Evolutionary conservation across 1,140 invertebrate species (phyloP).

Genomic region (Arion vulgaris): DNA sequence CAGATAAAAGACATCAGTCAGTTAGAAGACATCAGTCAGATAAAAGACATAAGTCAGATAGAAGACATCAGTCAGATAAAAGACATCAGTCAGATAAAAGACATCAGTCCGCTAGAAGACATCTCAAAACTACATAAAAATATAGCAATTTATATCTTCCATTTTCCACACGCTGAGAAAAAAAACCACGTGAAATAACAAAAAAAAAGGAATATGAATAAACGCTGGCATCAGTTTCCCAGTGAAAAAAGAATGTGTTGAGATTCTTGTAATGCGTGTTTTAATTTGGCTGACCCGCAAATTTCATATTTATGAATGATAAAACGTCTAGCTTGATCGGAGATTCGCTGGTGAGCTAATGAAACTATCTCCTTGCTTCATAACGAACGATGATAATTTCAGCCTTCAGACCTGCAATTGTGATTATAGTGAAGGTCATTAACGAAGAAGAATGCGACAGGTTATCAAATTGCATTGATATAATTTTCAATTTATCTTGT

Average conservation of each 20-base stretch:
- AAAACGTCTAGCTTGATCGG: neutral
- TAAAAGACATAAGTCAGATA: too few relatives aligned
- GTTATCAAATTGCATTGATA: neutral
- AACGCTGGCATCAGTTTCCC: too few relatives aligned
- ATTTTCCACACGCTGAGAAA: too few relatives aligned
- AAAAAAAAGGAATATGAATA: too few relatives aligned
- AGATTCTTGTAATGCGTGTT: constrained; percentile 1
- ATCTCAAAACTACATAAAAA: neutral
- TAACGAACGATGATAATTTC: constrained; percentile 8
- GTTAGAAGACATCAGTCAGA: too few relatives aligned
- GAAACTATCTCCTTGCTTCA: neutral
- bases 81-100: too few relatives aligned
- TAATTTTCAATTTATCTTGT: neutral
- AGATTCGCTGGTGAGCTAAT: neutral
- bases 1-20: too few relatives aligned
- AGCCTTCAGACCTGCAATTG: neutral
- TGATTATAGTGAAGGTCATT: constrained; percentile 10
- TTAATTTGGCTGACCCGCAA: neutral
- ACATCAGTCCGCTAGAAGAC: too few relatives aligned
- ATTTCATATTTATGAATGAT: neutral
- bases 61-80: too few relatives aligned
- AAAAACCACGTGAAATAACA: too few relatives aligned
- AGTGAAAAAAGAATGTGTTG: neutral
- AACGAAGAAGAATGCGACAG: neutral
- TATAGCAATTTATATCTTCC: neutral